Conservation (phyloP, 2,888 invertebrate species). For the Limenitis camilla region DNA sequence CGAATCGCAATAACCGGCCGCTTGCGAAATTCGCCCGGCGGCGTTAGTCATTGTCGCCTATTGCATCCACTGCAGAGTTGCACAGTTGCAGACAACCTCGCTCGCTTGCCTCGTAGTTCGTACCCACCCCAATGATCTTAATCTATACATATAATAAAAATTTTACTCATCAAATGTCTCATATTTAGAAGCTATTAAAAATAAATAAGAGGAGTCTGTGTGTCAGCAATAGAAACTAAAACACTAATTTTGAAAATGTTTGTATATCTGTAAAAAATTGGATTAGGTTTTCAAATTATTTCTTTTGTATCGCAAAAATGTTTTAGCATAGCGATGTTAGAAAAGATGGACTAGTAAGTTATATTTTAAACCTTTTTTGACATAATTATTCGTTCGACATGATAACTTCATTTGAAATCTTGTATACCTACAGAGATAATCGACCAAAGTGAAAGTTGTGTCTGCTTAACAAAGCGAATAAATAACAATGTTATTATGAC, state of each 20-base stretch:
- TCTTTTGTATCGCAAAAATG: no score
- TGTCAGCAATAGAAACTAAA: no score
- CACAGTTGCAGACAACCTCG: background rate
- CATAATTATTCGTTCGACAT: conserved; percentile 9
- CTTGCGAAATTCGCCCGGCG: conserved; percentile 58
- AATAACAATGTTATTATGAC: background rate
- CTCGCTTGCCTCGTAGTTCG: conserved; percentile 25
- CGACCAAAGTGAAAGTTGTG: conserved; percentile 21
- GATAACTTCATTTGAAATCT: conserved; percentile 17
- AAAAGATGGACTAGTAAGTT: no score
- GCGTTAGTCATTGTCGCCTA: conserved; percentile 63
- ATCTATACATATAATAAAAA: no score
- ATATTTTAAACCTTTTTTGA: no score
- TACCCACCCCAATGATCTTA: background rate
- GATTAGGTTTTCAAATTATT: no score
- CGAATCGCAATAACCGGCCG: conserved; percentile 51
- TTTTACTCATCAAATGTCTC: no score
- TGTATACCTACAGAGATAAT: conserved; percentile 6
- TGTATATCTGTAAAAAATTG: no score
- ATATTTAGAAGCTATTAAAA: no score
- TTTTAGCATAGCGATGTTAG: no score
- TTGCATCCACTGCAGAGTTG: conserved; percentile 40
- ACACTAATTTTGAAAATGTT: no score
- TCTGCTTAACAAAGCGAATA: conserved; percentile 1
- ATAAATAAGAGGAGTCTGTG: no score